Evolutionary conservation across 2,888 invertebrate species (phyloP).

Genomic region (Phyto melanocephala): DNA sequence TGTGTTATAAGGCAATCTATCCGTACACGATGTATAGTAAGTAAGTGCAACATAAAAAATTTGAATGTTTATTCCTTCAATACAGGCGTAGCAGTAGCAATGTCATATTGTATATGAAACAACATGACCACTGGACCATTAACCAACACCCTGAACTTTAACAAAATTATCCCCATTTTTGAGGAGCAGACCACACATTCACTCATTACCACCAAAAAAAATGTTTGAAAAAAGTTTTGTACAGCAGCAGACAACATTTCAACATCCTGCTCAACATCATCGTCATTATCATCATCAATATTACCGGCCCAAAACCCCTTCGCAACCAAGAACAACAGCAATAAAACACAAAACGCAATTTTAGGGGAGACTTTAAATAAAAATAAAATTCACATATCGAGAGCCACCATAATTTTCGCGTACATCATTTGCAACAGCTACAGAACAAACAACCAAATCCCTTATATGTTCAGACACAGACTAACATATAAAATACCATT

Average conservation of each 20-base stretch:
- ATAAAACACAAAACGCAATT: neutral
- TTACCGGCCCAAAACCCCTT: constrained; percentile 16
- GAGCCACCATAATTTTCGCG: constrained; percentile 54
- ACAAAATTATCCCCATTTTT: constrained; percentile 36
- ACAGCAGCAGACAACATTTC: constrained; percentile 23
- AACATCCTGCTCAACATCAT: constrained; percentile 2
- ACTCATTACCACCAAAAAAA: constrained; percentile 36
- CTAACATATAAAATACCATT: neutral
- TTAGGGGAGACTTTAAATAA: constrained; percentile 34
- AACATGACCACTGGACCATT: constrained; percentile 12
- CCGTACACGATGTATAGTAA: neutral
- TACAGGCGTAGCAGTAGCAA: neutral
- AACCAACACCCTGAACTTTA: constrained; percentile 26
- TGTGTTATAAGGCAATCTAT: constrained; percentile 38
- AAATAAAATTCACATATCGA: neutral
- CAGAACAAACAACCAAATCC: constrained; percentile 1
- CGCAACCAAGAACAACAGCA: neutral
- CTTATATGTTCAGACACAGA: constrained; percentile 21
- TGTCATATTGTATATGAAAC: constrained; percentile 24
- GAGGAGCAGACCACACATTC: neutral
- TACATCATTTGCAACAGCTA: constrained; percentile 32
- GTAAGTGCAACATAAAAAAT: neutral
- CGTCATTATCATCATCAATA: constrained; percentile 11
- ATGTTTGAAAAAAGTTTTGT: neutral
- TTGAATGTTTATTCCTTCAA: neutral